Evolutionary conservation across 2,113 vertebrate genomes (phyloP), one percentile per base, ranked within the genome.

Genomic region (Calcarius ornatus): DNA sequence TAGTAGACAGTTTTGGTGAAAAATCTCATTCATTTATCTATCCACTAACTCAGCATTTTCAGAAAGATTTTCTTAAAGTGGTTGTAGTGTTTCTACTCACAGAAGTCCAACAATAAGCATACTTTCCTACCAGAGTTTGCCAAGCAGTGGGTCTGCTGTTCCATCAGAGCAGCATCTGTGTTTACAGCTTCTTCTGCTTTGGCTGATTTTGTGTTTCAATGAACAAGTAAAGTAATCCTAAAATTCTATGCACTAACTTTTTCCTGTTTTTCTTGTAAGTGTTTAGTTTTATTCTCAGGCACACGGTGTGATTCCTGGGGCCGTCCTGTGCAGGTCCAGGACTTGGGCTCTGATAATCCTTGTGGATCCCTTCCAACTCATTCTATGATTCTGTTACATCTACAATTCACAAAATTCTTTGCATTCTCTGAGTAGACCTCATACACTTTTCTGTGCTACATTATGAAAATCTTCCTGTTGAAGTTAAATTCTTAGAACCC

Each of bases 1-100:
- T 63, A 68, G 48, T 22, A 53, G 31, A 56, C 31, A 43, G 19
- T 33, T 87, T 90, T 94, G 14, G n/a, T 82, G 31, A 51, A 79
- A 92, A 92, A 85, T 87, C 42, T 82, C 66, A 57, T 94, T 95
- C 86, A 54, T 79, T 91, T 92, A 77, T 85, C 54, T 60, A 3
- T 82, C 5, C 27, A n/a, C 24, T 75, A 80, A 61, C 25, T 88
- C 69, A 81, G 42, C 51, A 47, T 53, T 92, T 94, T 84, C 54
- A 73, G 33, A 43, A 73, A 79, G 38, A 90, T 51, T 90, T 68
- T 83, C 48, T 78, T 77, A 33, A 72, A 86, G 53, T 45, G 76
- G 16, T 42, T 43, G 33, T n/a, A 65, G 21, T 57, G 45, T 42
- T 86, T 70, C 60, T 71, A 5, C 43, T 70, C 18, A 10, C 43